Conservation (phyloP, 2,797 vertebrate genomes). For the Threskiornis aethiopicus region DNA sequence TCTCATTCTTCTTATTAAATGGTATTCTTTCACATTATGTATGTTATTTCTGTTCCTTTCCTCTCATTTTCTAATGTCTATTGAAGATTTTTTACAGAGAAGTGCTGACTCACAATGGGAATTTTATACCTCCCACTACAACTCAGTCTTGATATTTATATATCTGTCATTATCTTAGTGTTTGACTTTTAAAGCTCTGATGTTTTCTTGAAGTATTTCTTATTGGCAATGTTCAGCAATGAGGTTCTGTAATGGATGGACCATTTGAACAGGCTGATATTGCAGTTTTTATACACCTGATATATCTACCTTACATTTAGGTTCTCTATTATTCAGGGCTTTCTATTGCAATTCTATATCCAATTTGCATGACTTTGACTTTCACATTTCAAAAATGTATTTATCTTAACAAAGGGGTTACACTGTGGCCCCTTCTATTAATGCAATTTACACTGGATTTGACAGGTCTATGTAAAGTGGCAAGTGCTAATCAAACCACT, state of each 20-base stretch:
- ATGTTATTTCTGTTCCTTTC: not conserved
- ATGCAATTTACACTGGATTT: not conserved
- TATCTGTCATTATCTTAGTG: not conserved
- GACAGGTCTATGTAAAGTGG: not conserved
- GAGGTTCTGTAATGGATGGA: not conserved
- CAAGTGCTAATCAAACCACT: not conserved
- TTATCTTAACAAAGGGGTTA: not conserved
- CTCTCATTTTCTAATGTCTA: not conserved
- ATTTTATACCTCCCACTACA: not conserved
- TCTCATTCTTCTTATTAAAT: not conserved
- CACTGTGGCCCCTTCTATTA: not conserved
- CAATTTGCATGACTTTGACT: not conserved
- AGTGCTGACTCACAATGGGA: not conserved
- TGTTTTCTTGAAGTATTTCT: not conserved
- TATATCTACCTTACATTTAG: not conserved
- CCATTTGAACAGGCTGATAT: not conserved
- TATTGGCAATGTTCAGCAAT: rapidly evolving
- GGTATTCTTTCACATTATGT: not conserved
- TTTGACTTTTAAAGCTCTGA: not conserved
- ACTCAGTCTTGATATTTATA: not conserved
- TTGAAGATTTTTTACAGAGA: not conserved
- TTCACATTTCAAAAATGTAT: not conserved
- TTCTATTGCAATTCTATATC: not conserved
- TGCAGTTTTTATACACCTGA: not conserved
- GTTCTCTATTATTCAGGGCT: not conserved